Evolutionary conservation across 1,140 invertebrate species (phyloP).

Genomic region (Drosophila oshimai): DNA sequence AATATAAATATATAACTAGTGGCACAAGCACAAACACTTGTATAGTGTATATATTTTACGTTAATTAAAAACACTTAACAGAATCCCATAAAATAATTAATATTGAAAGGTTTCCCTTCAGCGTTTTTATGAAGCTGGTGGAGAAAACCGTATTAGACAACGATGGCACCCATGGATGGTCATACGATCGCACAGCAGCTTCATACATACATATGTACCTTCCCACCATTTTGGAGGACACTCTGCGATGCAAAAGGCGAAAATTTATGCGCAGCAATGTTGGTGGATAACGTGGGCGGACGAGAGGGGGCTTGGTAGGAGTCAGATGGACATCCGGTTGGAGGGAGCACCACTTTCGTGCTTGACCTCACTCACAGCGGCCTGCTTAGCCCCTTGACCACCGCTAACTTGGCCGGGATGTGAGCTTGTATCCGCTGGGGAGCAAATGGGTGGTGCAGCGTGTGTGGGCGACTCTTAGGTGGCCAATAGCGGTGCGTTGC

Average conservation of each 20-base stretch:
- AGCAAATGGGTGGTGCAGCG: background rate
- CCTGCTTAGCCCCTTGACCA: conserved; percentile 74
- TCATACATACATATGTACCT: no score
- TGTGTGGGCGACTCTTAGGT: conserved; percentile 17
- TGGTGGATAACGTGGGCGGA: background rate
- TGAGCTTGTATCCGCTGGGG: conserved; percentile 2
- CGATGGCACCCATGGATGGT: background rate
- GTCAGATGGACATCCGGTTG: conserved; percentile 61
- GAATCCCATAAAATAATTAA: conserved; percentile 1
- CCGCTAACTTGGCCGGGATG: conserved; percentile 1
- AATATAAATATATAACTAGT: no score
- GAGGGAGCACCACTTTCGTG: conserved; percentile 67
- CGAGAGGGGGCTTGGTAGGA: background rate
- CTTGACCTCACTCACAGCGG: conserved; percentile 67
- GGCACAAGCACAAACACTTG: background rate
- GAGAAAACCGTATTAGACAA: background rate
- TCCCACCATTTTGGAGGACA: conserved; percentile 26
- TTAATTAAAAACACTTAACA: conserved; percentile 16
- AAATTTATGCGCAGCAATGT: conserved; percentile 53
- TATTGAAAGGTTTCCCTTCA: conserved; percentile 9
- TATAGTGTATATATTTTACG: background rate
- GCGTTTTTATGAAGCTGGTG: background rate
- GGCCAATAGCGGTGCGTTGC: conserved; percentile 35
- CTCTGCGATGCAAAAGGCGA: conserved; percentile 50
- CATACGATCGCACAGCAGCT: background rate